These are phyloP conservation scores for Glaucidium brasilianum DNA, from an alignment of 2,113 vertebrate genomes.

Conservation along the genomic window DNA sequence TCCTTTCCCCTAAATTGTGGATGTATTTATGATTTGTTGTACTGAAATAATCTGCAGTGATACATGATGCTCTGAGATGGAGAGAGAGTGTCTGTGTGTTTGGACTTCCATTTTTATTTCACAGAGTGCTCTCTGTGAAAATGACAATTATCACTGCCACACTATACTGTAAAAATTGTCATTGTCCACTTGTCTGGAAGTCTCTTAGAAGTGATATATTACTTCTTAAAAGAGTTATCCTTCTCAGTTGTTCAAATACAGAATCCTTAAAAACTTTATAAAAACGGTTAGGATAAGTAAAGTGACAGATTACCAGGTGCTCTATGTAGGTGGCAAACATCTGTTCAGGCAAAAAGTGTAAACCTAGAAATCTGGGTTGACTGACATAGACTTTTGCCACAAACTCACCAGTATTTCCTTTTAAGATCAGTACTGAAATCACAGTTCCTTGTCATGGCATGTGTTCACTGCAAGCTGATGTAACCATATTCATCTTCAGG, in stretches of 20 bases:
- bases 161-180: too few species aligned
- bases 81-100: background rate
- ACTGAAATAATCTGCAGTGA: background rate
- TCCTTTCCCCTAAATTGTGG: background rate
- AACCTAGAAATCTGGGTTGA: background rate
- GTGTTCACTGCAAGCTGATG: background rate
- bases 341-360: background rate
- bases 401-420: background rate
- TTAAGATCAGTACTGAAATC: background rate
- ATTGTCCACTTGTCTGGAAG: background rate
- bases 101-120: background rate
- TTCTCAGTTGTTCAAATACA: background rate
- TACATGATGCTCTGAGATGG: background rate
- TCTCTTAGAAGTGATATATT: background rate
- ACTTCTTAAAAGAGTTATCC: background rate
- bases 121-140: background rate
- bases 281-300: background rate
- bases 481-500: background rate
- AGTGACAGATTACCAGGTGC: background rate
- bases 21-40: background rate
- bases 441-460: background rate
- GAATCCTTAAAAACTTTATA: background rate
- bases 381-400: background rate
- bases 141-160: too few species aligned
- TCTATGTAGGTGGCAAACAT: background rate